Evolutionary conservation across 2,797 vertebrate genomes (phyloP), one percentile per base, ranked within the genome.

Genomic region (Enteromius anoplus): DNA sequence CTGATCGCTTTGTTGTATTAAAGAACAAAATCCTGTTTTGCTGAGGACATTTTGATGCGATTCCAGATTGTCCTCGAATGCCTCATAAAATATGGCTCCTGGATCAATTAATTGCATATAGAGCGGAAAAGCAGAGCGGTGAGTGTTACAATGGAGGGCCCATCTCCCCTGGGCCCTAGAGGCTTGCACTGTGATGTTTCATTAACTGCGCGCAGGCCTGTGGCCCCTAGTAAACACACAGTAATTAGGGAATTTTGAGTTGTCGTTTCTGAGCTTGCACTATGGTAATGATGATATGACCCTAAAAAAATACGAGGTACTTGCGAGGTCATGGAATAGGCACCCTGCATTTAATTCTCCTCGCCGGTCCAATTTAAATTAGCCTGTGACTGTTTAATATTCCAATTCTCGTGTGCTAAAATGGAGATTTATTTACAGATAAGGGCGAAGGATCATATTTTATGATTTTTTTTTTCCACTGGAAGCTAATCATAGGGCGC

Each of bases 231-330:
- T 98, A 98, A 98, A 98, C 96, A 98, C 96, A 97, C 97, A 97
- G 98, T 98, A 98, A 99, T 99, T 99, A 99, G 97, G 96, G 96
- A 97, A 95, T 97, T 96, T 95, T 93, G 96, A 97, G 96, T 96
- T 95, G 94, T 96, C 96, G 96, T 95, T 97, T 98, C 97, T 96
- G 96, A 97, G 97, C 96, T 97, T 96, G 97, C 97, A 97, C 97
- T 98, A 98, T 98, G 97, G 96, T 98, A 98, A 98, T 98, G 96
- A 98, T 97, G 96, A 96, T 96, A 95, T 97, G 97, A 98, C 97
- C 96, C 96, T 64, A 78, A 71, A 90, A 95, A 97, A 95, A 96
- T 95, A 94, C 94, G 95, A 96, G 94, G 95, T 95, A 95, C 95
- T 96, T 93, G 94, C 96, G 95, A 96, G 97, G 98, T 98, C 97